Percentiles rank a stretch among this genome's conserved stretches.
Evolutionary conservation across 1,140 invertebrate species (phyloP).

Genomic region (Berghia stephanieae): DNA sequence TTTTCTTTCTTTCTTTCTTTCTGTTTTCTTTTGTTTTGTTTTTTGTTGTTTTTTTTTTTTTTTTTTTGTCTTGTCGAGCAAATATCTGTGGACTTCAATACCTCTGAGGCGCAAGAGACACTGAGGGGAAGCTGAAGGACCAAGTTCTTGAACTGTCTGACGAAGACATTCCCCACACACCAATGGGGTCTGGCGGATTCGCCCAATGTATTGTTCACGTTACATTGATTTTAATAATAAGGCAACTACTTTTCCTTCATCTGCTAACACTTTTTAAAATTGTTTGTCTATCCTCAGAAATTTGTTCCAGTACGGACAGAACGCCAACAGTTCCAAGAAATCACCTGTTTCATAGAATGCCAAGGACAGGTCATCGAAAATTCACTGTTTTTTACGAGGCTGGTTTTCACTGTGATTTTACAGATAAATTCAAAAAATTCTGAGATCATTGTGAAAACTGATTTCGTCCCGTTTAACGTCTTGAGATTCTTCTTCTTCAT

Average conservation of each 20-base stretch:
- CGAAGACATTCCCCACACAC: not conserved
- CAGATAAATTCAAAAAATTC: conserved; percentile 25
- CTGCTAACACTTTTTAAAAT: not conserved
- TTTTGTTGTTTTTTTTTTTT: too few species aligned
- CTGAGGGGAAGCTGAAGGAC: too few species aligned
- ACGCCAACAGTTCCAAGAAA: too few species aligned
- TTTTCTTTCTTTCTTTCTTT: too few species aligned
- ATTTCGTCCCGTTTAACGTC: conserved; percentile 19
- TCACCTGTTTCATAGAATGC: too few species aligned
- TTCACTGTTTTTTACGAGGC: too few species aligned
- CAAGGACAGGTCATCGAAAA: conserved; percentile 7
- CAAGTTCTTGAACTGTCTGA: not conserved
- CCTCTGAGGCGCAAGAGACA: too few species aligned
- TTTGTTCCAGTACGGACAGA: not conserved
- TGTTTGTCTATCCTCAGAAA: not conserved
- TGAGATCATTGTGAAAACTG: conserved; percentile 36
- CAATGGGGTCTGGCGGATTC: not conserved
- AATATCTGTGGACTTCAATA: too few species aligned
- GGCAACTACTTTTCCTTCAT: not conserved
- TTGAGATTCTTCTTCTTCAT: too few species aligned
- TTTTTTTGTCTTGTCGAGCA: too few species aligned
- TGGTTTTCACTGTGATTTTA: conserved; percentile 31
- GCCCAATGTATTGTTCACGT: not conserved
- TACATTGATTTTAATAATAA: not conserved
- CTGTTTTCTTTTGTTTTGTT: too few species aligned